A percentile compares a stretch with the other conserved stretches of the same genome.
Evolutionary conservation across 2,888 invertebrate species (phyloP).

Genomic region (Acronicta alni): DNA sequence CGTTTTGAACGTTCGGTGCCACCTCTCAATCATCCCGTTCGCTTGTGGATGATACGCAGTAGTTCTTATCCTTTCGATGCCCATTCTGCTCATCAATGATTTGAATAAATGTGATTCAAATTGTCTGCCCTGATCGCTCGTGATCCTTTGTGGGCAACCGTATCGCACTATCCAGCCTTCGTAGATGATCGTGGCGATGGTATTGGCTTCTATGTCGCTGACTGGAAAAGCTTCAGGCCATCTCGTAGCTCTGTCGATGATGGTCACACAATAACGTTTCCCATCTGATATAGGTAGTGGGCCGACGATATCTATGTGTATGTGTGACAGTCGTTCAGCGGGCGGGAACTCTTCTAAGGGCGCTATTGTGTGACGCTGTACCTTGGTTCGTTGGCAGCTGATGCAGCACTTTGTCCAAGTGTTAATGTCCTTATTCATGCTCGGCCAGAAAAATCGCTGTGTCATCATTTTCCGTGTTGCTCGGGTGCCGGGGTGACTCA

Average conservation of each 20-base stretch:
- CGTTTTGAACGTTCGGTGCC: conserved; percentile 3
- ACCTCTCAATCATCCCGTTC: conserved; percentile 6
- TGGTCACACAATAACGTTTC: background rate
- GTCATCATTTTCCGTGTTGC: background rate
- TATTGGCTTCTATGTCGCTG: conserved; percentile 2
- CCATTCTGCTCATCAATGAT: background rate
- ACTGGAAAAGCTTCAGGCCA: background rate
- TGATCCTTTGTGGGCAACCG: conserved; percentile 2
- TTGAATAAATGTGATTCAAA: conserved; percentile 3
- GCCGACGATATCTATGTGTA: conserved; percentile 2
- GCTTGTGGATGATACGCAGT: conserved; percentile 6
- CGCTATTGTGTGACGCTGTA: background rate
- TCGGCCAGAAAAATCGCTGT: background rate
- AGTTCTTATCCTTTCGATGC: background rate
- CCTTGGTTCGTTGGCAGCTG: conserved; percentile 1
- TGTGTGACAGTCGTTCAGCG: background rate
- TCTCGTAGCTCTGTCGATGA: conserved; percentile 1
- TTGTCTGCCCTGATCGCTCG: conserved; percentile 1
- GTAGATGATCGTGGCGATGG: background rate
- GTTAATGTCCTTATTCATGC: background rate
- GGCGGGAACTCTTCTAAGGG: background rate
- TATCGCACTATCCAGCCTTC: conserved; percentile 3
- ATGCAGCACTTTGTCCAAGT: background rate
- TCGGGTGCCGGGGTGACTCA: conserved; percentile 4
- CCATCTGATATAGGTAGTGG: conserved; percentile 1